These are phyloP conservation scores for Notiomystis cincta DNA, from an alignment of 2,113 vertebrate species.

Conservation along the genomic window DNA sequence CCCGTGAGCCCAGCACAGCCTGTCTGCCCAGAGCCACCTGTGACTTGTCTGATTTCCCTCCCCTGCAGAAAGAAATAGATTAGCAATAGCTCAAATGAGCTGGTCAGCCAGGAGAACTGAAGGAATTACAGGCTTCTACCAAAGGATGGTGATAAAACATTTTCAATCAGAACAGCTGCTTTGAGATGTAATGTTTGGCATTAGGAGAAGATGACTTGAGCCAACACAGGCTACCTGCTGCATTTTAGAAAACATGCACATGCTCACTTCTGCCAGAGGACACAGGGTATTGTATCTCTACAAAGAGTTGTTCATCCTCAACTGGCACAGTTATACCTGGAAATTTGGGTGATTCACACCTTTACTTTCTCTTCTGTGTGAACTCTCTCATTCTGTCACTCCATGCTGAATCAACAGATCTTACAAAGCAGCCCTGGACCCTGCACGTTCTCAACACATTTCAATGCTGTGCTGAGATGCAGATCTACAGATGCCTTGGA, in stretches of 20 bases:
- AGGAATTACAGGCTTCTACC: neutral
- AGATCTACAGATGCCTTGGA: neutral
- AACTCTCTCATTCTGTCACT: neutral
- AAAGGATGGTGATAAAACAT: constrained; percentile 32
- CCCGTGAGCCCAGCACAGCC: neutral
- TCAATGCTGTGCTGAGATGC: neutral
- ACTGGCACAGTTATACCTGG: neutral
- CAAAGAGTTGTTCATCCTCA: neutral
- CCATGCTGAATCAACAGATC: neutral
- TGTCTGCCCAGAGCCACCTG: neutral
- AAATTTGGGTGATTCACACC: neutral
- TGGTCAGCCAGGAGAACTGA: neutral
- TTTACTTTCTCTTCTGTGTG: neutral
- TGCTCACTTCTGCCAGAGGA: neutral
- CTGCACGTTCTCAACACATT: neutral
- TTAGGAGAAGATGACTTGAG: neutral
- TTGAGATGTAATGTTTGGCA: neutral
- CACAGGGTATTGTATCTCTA: accelerated
- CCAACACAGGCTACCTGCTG: neutral
- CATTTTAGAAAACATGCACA: neutral
- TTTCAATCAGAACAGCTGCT: neutral
- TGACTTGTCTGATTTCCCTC: neutral
- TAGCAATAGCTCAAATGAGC: neutral
- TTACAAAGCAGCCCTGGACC: neutral
- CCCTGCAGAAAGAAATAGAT: accelerated